Evolutionary conservation across 2,797 vertebrate species (phyloP), one percentile per base, ranked within the genome.

Genomic region (Luscinia megarhynchos): DNA sequence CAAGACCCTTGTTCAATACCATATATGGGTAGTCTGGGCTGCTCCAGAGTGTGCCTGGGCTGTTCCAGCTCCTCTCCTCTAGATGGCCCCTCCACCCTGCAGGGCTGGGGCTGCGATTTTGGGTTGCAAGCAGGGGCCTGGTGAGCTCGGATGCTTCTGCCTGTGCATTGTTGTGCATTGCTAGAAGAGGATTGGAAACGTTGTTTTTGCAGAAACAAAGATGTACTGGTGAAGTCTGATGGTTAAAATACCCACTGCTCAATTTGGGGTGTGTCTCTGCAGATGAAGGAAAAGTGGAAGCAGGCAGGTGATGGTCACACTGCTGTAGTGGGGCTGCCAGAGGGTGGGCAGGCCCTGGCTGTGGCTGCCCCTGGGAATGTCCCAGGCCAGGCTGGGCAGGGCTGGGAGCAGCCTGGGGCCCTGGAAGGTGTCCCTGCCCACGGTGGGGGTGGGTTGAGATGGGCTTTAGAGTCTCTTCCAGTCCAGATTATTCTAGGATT

Each of bases 41-140:
- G 87, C 63, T 91, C 68, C 88, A 13, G 15, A 90, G 89, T 46
- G 57, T 94, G 21, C 7, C 62, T 23, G 87, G 66, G 23, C 34
- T 66, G 66, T 69, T 95, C 76, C 96, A 91, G 91, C 91, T 95
- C 84, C 11, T 94, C 90, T 96, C 96, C 96, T 96, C 96, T 96
- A 96, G 96, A 57, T 96, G 96, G 96, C 96, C 91, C 93, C 96
- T 95, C 89, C 69, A 66, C 30, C 83, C 94, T 30, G 81, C 68
- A 10, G 87, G 30, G 57, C 38, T 14, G 57, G 46, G 75, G 75
- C 82, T 84, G 85, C 32, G 46, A 57, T 89, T 92, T 85, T 38
- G 87, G 82, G 59, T 23, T 63, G 79, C 16, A 6, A 93, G 74
- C 61, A 8, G 4, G 66, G 67, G 80, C 89, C 66, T 64, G 48